Base-by-base conservation (phyloP, 2,113 vertebrate genomes). In the Etheostoma spectabile region DNA sequence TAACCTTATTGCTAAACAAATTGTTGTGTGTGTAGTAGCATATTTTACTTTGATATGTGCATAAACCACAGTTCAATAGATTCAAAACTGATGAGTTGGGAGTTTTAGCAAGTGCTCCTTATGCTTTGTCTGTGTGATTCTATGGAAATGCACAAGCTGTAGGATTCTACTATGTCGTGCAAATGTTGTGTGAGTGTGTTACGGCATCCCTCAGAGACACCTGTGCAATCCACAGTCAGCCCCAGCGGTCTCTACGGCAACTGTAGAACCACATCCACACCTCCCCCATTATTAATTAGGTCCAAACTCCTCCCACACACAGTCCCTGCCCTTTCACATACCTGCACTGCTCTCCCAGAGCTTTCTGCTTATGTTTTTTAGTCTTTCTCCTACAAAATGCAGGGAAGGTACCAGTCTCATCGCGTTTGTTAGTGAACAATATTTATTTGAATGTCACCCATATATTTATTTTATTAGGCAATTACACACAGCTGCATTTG, bases 191-290 rank as follows among this genome's bases (percentile, higher is more conserved):
- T 5, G 5, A 0, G 35, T 68, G 61, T 70, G 63, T 71, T 59
- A 33, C 65, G 1, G 0, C 79, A 65, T 88, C 56, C 63, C 51
- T 66, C 38, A 42, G 38, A 42, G 38, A 42, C 38, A 11, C 38
- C 38, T 3, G 10, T 42, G 38, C 38, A 10, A 42, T 76, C 56
- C 22, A 51, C 79, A 83, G 61, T 69, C 73, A 78, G 71, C 70
- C 75, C 86, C 86, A 90, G 83, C 89, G 79, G 89, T 93, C 81
- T 88, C 91, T 89, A 91, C 90, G 86, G 90, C 77, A 93, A 92
- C 90, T 61, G 68, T 51, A 45, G 68, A 83, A 48, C 72, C 76
- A 45, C 79, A 70, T 74, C 70, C 80, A 59, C 19, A 74, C 72
- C 46, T 30, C 4, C 59, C 74, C 67, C 85, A 84, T 86, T 82